Percentiles rank a stretch among this genome's conserved stretches.
Evolutionary conservation across 2,113 vertebrate species (phyloP).

Genomic region (Nipponia nippon): DNA sequence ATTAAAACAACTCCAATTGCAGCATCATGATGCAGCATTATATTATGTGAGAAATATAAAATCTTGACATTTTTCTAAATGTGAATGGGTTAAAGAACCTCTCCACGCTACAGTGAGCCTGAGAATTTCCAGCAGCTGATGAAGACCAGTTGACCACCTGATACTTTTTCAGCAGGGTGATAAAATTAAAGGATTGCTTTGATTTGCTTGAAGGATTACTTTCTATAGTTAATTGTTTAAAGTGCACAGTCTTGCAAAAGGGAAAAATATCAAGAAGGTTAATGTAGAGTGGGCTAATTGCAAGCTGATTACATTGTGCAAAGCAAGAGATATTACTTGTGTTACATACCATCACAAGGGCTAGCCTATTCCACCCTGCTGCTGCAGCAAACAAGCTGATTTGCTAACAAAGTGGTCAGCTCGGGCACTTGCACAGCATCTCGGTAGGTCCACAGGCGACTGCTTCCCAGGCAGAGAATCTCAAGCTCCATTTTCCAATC

Average conservation of each 20-base stretch:
- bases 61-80: constrained; percentile 66
- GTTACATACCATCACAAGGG: constrained; percentile 78
- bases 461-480: constrained; percentile 75
- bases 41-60: constrained; percentile 47
- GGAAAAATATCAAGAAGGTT: constrained; percentile 71
- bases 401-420: constrained; percentile 82
- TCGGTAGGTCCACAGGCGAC: constrained; percentile 77
- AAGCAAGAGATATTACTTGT: constrained; percentile 75
- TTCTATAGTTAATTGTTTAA: constrained; percentile 76
- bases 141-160: constrained; percentile 78
- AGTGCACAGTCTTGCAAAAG: constrained; percentile 63
- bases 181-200: constrained; percentile 83
- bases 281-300: constrained; percentile 75
- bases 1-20: constrained; percentile 50
- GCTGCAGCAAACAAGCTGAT: constrained; percentile 76
- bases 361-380: constrained; percentile 72
- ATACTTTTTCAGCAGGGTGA: constrained; percentile 81
- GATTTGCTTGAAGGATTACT: constrained; percentile 78
- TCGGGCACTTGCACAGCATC: constrained; percentile 73
- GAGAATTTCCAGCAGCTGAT: constrained; percentile 73
- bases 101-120: constrained; percentile 66
- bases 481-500: constrained; percentile 82
- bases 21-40: constrained; percentile 40
- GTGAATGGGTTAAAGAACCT: constrained; percentile 68
- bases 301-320: constrained; percentile 74